phyloP scores from a whole-genome alignment of 2,113 vertebrate species.

The Colinus virginianus region DNA sequence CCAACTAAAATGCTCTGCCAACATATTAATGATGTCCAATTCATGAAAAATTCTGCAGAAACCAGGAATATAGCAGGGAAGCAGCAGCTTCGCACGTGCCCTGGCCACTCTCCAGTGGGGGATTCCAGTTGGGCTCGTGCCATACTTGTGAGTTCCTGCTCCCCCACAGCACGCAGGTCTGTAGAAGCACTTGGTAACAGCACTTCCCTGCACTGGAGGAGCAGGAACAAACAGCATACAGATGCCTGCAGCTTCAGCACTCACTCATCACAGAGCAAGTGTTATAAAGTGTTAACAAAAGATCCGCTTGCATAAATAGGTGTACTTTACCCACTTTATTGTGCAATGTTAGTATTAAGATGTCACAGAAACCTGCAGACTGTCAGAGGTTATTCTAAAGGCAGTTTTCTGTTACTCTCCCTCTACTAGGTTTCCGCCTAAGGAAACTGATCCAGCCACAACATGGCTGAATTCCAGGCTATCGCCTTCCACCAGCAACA shows the following conservation, averaged over 20 bases:
- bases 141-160: not conserved
- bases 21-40: not conserved
- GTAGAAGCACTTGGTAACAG: not conserved
- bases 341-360: not conserved
- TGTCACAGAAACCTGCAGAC: not conserved
- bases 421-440: conserved; percentile 29
- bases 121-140: not conserved
- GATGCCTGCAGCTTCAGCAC: not conserved
- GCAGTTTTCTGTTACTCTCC: not conserved
- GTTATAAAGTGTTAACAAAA: not conserved
- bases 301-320: fast-evolving
- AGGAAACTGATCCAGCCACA: not conserved
- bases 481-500: not conserved
- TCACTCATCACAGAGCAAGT: not conserved
- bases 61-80: not conserved
- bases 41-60: not conserved
- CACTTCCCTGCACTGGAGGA: not conserved
- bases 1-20: not conserved
- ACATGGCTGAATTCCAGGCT: not conserved
- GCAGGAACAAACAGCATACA: not conserved
- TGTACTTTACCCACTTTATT: not conserved
- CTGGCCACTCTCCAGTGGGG: not conserved
- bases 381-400: conserved; percentile 7
- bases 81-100: not conserved
- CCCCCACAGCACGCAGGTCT: not conserved